phyloP scores from a whole-genome alignment of 1,140 invertebrate species.

The Zophobas atratus region DNA sequence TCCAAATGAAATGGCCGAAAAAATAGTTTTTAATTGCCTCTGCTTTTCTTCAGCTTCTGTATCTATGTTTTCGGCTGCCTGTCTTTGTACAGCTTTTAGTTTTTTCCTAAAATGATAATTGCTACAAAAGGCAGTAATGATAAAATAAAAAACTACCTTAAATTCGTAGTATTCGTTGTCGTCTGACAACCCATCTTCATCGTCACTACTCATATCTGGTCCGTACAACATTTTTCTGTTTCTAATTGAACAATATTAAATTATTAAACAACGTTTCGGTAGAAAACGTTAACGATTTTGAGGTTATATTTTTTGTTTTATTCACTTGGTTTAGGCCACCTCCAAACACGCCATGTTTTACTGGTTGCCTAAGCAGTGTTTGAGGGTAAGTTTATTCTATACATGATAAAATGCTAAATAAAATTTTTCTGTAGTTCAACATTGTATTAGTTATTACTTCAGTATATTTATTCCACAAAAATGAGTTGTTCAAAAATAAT shows the following conservation, averaged over 20 bases:
- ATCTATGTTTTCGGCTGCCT: slow-evolving; percentile 1
- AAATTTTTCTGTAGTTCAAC: too few species aligned
- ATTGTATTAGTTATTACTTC: too few species aligned
- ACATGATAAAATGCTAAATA: too few species aligned
- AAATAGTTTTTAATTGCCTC: slow-evolving; percentile 39
- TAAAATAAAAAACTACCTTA: slow-evolving; percentile 45
- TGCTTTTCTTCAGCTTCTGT: slow-evolving; percentile 49
- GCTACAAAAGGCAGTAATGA: slow-evolving; percentile 30
- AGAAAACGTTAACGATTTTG: not conserved
- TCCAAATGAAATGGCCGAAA: slow-evolving; percentile 47
- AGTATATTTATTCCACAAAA: not conserved
- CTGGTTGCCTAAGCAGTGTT: not conserved
- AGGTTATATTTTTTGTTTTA: not conserved
- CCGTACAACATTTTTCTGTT: slow-evolving; percentile 33
- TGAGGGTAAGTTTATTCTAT: not conserved
- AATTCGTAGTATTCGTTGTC: slow-evolving; percentile 55
- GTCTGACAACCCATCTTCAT: slow-evolving; percentile 57
- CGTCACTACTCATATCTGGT: slow-evolving; percentile 54
- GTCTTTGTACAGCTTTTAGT: slow-evolving; percentile 17
- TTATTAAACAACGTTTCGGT: too few species aligned
- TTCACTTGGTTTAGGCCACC: too few species aligned
- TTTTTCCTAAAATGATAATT: slow-evolving; percentile 9
- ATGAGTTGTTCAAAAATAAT: not conserved
- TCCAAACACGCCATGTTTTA: slow-evolving; percentile 2
- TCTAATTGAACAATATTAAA: too few species aligned